Conservation (phyloP, 1,140 invertebrate genomes). For the Cotesia typhae region DNA sequence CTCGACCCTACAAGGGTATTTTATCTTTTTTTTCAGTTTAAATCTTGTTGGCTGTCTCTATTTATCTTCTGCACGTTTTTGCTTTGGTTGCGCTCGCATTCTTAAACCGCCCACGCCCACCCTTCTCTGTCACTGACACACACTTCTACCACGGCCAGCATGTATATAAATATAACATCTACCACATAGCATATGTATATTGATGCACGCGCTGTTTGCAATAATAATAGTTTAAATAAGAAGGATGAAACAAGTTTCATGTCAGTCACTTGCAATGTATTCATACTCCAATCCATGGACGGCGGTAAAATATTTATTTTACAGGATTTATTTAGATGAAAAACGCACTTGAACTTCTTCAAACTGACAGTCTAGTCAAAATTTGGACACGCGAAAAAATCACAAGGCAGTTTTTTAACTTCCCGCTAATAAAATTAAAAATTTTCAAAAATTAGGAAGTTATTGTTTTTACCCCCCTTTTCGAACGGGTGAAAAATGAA, state of each 20-base stretch:
- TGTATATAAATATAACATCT: not conserved
- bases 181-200: not conserved
- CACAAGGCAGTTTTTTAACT: too few species aligned
- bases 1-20: not conserved
- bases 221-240: conserved; percentile 2
- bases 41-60: not conserved
- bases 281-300: not conserved
- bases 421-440: too few species aligned
- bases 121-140: not conserved
- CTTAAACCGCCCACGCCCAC: conserved; percentile 6
- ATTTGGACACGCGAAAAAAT: too few species aligned
- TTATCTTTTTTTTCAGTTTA: not conserved
- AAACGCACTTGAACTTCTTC: too few species aligned
- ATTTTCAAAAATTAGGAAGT: too few species aligned
- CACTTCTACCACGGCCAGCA: not conserved
- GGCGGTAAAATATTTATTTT: too few species aligned
- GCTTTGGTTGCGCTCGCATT: not conserved
- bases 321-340: too few species aligned
- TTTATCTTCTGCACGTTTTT: not conserved
- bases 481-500: too few species aligned
- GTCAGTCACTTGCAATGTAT: conserved; percentile 21
- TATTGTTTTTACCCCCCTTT: too few species aligned
- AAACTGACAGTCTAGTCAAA: too few species aligned
- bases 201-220: conserved; percentile 11
- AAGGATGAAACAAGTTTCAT: conserved; percentile 26